phyloP scores from a whole-genome alignment of 1,140 invertebrate species.

The Leptinotarsa lineolata region DNA sequence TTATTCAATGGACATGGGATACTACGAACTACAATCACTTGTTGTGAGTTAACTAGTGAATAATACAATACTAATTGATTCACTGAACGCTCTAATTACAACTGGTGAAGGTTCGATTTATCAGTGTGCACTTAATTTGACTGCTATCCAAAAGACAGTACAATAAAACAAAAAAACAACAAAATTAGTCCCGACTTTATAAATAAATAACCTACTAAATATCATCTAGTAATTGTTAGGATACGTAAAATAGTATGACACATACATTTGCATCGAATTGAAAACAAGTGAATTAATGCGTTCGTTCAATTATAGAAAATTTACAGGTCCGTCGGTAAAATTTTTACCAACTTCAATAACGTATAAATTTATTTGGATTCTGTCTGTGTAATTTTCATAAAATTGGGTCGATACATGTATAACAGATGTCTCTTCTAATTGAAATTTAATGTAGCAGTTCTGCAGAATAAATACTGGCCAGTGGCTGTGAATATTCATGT shows the following conservation, averaged over 20 bases:
- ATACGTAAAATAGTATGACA: slow-evolving; percentile 4
- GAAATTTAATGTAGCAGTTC: slow-evolving; percentile 19
- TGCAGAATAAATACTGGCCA: slow-evolving; percentile 9
- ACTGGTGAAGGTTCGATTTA: neutral
- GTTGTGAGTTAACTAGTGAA: no score
- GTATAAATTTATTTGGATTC: slow-evolving; percentile 6
- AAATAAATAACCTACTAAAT: neutral
- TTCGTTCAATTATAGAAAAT: neutral
- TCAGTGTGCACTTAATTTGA: neutral
- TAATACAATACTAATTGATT: no score
- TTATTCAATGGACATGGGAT: no score
- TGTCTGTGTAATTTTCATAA: slow-evolving; percentile 6
- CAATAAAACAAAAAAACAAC: neutral
- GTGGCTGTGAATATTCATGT: slow-evolving; percentile 19
- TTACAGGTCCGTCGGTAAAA: neutral
- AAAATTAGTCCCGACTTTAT: neutral
- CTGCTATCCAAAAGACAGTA: neutral
- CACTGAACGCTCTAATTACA: neutral
- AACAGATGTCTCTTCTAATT: slow-evolving; percentile 21
- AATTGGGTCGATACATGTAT: slow-evolving; percentile 14
- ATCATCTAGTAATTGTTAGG: neutral
- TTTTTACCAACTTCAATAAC: slow-evolving; percentile 5
- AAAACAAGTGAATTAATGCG: neutral
- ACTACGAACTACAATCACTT: no score
- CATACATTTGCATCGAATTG: slow-evolving; percentile 2